Evolutionary conservation across 2,113 vertebrate genomes (phyloP), one percentile per base, ranked within the genome.

Genomic region (Hyperopisus bebe): DNA sequence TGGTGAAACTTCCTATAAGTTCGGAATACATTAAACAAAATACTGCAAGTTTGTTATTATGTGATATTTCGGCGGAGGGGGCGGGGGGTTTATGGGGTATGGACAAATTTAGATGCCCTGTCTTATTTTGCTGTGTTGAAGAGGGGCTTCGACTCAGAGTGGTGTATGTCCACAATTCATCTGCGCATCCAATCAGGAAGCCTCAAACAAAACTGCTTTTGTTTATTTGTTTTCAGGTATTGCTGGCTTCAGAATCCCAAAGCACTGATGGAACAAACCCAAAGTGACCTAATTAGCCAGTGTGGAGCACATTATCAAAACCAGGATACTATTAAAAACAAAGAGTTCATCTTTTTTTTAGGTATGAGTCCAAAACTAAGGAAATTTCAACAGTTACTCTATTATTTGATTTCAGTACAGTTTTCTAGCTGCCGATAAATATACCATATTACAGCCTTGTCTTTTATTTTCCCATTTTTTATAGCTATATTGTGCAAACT

Each of bases 11-110:
- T 50, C 84, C 24, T 62, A 62, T 62, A 62, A 42, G 86, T 62
- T 44, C 13, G 35, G 53, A 88, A 66, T 88, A 88, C 55, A 88
- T 17, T 58, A 58, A 87, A 88, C 53, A 48, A 88, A 88, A 44
- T 88, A 87, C 85, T 53, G 85, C 27, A 88, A 88, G 86, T 62
- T 53, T 53, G 53, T 47, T 47, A 39, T 24, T 46, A 88, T 39
- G 31, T 42, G 35, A 87, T 31, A 35, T 47, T 46, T 46, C 21
- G 9, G 46, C 0, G 17, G 10, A n/a, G 70, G 70, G 70, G 27
- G n/a, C 0, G 46, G 82, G 2, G 17, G 82, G 50, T 13, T 51
- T 51, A 17, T 51, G 50, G 13, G 42, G 31, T 53, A 53, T 53
- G 17, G 31, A 17, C 31, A 39, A 77, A 24, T 47, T 47, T 84